Conservation (phyloP, 2,888 invertebrate genomes). For the Plemyria rubiginata region DNA sequence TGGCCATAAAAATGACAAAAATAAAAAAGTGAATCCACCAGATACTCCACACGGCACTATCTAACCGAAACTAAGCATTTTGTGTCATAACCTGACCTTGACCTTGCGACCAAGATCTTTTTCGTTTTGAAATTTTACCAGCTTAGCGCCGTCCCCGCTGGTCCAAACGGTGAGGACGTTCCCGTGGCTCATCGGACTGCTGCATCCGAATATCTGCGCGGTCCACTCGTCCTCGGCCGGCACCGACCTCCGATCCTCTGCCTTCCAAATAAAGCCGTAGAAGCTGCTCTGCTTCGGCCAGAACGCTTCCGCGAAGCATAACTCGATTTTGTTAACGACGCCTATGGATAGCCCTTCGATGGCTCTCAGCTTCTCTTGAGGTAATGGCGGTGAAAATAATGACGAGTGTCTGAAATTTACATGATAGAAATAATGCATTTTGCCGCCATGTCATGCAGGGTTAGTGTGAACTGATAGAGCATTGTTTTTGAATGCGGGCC, state of each 20-base stretch:
- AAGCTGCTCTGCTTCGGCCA: conserved; percentile 76
- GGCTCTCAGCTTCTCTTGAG: conserved; percentile 76
- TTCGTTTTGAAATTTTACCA: conserved; percentile 23
- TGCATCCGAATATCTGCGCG: conserved; percentile 48
- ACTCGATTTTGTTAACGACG: conserved; percentile 87
- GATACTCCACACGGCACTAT: no score
- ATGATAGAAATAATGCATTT: not conserved
- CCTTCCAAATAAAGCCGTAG: conserved; percentile 71
- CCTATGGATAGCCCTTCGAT: conserved; percentile 87
- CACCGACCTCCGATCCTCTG: conserved; percentile 39
- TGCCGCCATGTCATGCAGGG: no score
- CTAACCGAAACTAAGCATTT: no score
- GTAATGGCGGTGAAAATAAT: conserved; percentile 84
- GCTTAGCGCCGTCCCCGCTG: conserved; percentile 48
- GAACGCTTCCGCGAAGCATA: conserved; percentile 87
- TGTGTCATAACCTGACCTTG: no score
- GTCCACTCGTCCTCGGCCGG: conserved; percentile 46
- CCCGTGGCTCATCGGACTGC: conserved; percentile 43
- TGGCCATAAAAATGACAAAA: no score
- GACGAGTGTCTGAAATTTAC: conserved; percentile 74
- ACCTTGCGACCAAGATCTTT: no score
- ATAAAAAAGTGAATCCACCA: no score
- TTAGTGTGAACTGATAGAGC: no score
- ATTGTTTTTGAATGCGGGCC: no score
- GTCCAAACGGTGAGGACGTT: conserved; percentile 55